These are phyloP conservation scores for Acestrorhynchus altus DNA, from an alignment of 2,797 vertebrate genomes.

Conservation along the genomic window DNA sequence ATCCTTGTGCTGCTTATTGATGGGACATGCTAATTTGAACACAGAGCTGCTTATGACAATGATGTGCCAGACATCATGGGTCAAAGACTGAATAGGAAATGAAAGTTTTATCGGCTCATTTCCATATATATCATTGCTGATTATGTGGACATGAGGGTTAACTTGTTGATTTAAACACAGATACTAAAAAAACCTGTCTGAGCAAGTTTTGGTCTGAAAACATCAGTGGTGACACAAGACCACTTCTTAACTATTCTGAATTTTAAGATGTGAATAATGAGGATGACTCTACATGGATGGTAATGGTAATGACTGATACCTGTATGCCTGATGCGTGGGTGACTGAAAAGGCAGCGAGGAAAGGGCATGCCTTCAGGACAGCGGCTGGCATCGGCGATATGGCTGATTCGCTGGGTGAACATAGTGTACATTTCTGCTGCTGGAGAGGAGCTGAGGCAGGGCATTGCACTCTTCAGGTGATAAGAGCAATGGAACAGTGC, in stretches of 20 bases:
- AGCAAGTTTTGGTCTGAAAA: too few relatives aligned
- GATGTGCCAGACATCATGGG: too few relatives aligned
- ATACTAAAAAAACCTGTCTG: not conserved
- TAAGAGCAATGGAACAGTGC: constrained; percentile 78
- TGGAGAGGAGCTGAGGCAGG: constrained; percentile 69
- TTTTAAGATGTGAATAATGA: not conserved
- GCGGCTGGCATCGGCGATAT: constrained; percentile 52
- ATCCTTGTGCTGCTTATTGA: constrained; percentile 1
- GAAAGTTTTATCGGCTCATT: not conserved
- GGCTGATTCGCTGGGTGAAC: constrained; percentile 72
- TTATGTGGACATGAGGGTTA: constrained; percentile 7
- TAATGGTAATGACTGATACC: constrained; percentile 15
- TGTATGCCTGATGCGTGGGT: constrained; percentile 1
- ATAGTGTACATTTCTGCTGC: constrained; percentile 78
- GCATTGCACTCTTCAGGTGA: constrained; percentile 65
- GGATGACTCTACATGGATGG: not conserved
- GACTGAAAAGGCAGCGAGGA: constrained; percentile 2
- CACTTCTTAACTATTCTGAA: not conserved
- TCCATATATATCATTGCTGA: not conserved
- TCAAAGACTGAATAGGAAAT: constrained; percentile 15
- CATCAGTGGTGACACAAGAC: not conserved
- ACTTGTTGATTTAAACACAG: not conserved
- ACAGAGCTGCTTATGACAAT: not conserved
- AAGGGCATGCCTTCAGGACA: constrained; percentile 39
- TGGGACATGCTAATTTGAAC: not conserved